Evolutionary conservation across 2,797 vertebrate genomes (phyloP).

Genomic region (Notamacropus eugenii): DNA sequence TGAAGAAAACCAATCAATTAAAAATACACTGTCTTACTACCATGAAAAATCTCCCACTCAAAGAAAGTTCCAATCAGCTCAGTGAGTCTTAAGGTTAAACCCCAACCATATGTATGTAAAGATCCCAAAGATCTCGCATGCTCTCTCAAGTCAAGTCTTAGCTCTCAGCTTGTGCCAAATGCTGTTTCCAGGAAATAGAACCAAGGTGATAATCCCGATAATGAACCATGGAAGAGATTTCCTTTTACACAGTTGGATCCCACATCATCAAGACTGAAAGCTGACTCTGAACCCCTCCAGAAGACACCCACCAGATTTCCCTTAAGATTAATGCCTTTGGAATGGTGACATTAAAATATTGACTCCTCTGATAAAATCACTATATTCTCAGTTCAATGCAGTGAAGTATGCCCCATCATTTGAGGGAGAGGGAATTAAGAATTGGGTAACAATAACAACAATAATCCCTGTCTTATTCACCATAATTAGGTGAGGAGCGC

Average conservation of each 20-base stretch:
- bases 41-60: constrained; percentile 13
- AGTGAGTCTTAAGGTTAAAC: constrained; percentile 41
- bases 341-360: constrained; percentile 20
- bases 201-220: constrained; percentile 2
- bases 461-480: background rate
- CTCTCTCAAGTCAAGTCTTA: background rate
- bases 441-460: background rate
- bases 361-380: constrained; percentile 31
- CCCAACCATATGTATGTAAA: background rate
- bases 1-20: constrained; percentile 41
- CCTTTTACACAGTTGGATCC: constrained; percentile 29
- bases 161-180: constrained; percentile 24
- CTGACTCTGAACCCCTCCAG: background rate
- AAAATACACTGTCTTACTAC: constrained; percentile 6
- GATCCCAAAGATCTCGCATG: background rate
- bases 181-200: constrained; percentile 13
- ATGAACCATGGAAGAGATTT: constrained; percentile 29
- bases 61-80: constrained; percentile 25
- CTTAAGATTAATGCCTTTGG: background rate
- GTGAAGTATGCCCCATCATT: background rate
- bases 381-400: constrained; percentile 33
- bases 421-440: background rate
- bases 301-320: background rate
- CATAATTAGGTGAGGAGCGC: background rate
- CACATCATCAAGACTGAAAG: constrained; percentile 42